phyloP scores from a whole-genome alignment of 2,888 invertebrate genomes.

The Clanis bilineata region DNA sequence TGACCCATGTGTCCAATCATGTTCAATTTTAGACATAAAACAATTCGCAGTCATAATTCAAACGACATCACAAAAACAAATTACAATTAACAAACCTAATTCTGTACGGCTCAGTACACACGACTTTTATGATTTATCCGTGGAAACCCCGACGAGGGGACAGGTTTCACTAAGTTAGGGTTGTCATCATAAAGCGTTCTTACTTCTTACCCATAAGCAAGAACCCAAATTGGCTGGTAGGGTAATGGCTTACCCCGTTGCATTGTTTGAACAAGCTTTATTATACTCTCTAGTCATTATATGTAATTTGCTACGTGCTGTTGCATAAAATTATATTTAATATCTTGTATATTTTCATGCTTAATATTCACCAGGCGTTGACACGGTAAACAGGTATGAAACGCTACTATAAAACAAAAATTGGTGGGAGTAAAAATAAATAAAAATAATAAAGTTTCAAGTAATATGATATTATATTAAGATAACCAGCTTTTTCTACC shows the following conservation, averaged over 20 bases:
- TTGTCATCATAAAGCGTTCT: conserved; percentile 1
- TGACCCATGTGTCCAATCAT: conserved; percentile 23
- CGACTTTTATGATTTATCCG: conserved; percentile 61
- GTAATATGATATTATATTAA: no score
- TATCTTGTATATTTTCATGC: not conserved
- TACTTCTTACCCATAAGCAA: not conserved
- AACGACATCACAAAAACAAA: conserved; percentile 45
- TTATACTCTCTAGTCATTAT: not conserved
- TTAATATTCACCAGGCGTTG: not conserved
- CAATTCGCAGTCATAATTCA: conserved; percentile 39
- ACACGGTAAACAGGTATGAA: not conserved
- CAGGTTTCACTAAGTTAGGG: conserved; percentile 15
- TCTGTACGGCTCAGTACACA: conserved; percentile 40
- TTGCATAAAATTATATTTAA: conserved; percentile 2
- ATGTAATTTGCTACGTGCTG: conserved; percentile 9
- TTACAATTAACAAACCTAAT: conserved; percentile 57
- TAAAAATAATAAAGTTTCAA: no score
- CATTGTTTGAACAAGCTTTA: conserved; percentile 5
- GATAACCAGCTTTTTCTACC: no score
- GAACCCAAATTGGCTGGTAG: conserved; percentile 2
- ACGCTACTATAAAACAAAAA: no score
- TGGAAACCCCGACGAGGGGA: conserved; percentile 30
- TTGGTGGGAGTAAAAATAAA: no score
- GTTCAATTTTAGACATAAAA: conserved; percentile 38
- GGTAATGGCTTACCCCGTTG: not conserved